A percentile compares a stretch with the other conserved stretches of the same genome.
These are phyloP conservation scores for Drosophila meridionalis DNA, from an alignment of 2,888 invertebrate species.

Conservation along the genomic window DNA sequence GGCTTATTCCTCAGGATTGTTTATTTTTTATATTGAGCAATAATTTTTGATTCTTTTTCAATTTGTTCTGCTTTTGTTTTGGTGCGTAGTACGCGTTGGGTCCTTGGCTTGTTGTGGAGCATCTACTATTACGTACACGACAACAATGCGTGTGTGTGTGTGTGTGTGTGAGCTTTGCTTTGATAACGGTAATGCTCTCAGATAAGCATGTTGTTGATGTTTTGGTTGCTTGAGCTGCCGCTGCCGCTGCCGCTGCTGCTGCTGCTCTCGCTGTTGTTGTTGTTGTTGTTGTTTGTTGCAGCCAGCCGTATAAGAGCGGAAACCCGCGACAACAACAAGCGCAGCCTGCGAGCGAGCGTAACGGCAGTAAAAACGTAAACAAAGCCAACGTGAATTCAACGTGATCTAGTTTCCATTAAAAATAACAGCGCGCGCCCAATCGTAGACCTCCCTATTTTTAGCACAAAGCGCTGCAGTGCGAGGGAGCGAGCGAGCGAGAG, in stretches of 20 bases:
- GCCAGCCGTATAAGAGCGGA: constrained; percentile 68
- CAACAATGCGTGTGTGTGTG: constrained; percentile 2
- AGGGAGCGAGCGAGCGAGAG: not conserved
- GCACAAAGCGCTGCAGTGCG: constrained; percentile 42
- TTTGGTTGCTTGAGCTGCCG: constrained; percentile 63
- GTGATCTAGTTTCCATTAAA: constrained; percentile 82
- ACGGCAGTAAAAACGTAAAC: constrained; percentile 70
- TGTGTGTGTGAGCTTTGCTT: constrained; percentile 34
- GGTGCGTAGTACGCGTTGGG: constrained; percentile 34
- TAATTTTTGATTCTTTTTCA: not conserved
- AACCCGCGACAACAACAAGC: constrained; percentile 48
- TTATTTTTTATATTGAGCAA: constrained; percentile 4
- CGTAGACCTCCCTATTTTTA: constrained; percentile 76
- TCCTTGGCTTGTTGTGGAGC: constrained; percentile 58
- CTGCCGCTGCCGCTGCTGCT: constrained; percentile 35
- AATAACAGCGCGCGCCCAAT: constrained; percentile 70
- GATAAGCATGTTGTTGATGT: constrained; percentile 74
- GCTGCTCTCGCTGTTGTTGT: constrained; percentile 22
- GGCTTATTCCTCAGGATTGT: constrained; percentile 4
- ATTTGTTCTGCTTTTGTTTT: not conserved
- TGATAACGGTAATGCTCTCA: constrained; percentile 51
- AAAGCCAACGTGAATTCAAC: constrained; percentile 73
- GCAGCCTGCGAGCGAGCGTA: constrained; percentile 56
- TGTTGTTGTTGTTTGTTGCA: constrained; percentile 49
- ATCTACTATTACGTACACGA: constrained; percentile 43